These are phyloP conservation scores for Hypomesus transpacificus DNA, from an alignment of 2,113 vertebrate species.

Conservation along the genomic window DNA sequence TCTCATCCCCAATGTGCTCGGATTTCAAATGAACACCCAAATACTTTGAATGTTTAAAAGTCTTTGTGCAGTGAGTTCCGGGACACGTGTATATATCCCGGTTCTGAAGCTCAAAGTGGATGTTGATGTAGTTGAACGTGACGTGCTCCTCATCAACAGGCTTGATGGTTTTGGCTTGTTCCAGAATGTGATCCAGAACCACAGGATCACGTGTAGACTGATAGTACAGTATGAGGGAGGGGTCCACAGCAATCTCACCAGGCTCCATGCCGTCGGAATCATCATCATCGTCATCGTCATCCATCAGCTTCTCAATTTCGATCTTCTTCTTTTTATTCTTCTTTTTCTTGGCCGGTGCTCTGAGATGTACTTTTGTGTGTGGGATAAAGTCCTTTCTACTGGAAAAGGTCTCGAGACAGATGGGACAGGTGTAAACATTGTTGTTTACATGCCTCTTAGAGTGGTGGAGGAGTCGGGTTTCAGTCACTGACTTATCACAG, in stretches of 20 bases:
- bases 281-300: conserved; percentile 64
- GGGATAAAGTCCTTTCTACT: conserved; percentile 84
- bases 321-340: conserved; percentile 69
- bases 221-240: conserved; percentile 70
- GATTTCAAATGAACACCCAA: conserved; percentile 91
- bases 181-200: conserved; percentile 65
- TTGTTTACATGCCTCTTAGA: conserved; percentile 89
- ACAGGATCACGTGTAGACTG: conserved; percentile 75
- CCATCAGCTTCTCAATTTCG: conserved; percentile 35
- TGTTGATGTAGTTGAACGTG: conserved; percentile 82
- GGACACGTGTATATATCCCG: conserved; percentile 92
- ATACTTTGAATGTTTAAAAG: conserved; percentile 96
- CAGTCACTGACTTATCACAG: conserved; percentile 85
- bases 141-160: conserved; percentile 73
- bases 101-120: conserved; percentile 84
- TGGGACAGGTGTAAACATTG: conserved; percentile 82
- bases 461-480: conserved; percentile 86
- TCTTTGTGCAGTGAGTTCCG: conserved; percentile 82
- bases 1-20: conserved; percentile 86
- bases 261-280: conserved; percentile 62
- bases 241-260: conserved; percentile 66
- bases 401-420: conserved; percentile 86
- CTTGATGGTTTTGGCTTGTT: conserved; percentile 59
- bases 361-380: conserved; percentile 87
- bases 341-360: conserved; percentile 77